A percentile compares a stretch with the other conserved stretches of the same genome.
These are phyloP conservation scores for Pampusana beccarii DNA, from an alignment of 2,113 vertebrate species.

Conservation along the genomic window DNA sequence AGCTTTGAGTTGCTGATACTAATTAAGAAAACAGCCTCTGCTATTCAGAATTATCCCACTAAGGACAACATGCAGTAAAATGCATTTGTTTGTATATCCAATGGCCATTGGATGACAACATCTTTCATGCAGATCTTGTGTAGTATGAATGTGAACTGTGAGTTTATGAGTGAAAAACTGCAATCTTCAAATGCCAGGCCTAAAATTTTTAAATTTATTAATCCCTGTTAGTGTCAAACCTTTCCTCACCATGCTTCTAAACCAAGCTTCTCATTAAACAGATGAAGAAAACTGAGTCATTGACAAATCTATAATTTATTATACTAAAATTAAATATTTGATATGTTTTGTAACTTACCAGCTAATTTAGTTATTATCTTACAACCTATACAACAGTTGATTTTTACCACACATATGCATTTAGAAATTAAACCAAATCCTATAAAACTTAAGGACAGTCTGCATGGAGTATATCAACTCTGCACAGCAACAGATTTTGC, in stretches of 20 bases:
- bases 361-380: slow-evolving; percentile 27
- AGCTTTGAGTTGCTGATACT: neutral
- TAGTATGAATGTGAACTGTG: neutral
- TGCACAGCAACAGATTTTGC: slow-evolving; percentile 60
- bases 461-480: slow-evolving; percentile 15
- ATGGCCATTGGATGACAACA: neutral
- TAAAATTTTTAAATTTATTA: neutral
- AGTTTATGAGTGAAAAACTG: neutral
- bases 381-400: slow-evolving; percentile 25
- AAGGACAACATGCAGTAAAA: neutral
- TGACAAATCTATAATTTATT: slow-evolving; percentile 27
- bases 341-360: neutral
- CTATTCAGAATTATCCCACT: neutral
- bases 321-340: slow-evolving; percentile 23
- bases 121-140: neutral
- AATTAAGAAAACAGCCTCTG: neutral
- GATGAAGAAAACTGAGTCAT: slow-evolving; percentile 8
- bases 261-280: neutral
- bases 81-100: neutral
- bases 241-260: neutral
- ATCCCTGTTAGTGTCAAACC: neutral
- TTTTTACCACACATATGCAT: slow-evolving; percentile 21
- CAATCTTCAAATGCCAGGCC: fast-evolving
- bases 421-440: slow-evolving; percentile 21
- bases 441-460: slow-evolving; percentile 34